phyloP scores from a whole-genome alignment of 2,113 vertebrate species.

The Nicator chloris region DNA sequence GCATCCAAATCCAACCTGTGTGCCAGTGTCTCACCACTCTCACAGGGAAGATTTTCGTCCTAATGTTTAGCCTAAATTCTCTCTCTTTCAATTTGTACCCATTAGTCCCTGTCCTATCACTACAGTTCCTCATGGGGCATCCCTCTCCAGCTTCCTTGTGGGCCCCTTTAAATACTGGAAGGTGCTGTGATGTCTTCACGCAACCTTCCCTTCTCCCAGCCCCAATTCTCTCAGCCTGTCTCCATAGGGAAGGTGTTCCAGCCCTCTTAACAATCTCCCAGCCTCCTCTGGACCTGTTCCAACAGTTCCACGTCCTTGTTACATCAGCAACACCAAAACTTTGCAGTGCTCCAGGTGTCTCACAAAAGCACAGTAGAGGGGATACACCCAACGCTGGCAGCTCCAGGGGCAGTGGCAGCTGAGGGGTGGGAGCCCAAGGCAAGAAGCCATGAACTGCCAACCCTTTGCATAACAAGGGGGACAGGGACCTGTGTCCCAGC shows the following conservation, averaged over 20 bases:
- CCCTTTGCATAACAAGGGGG: background rate
- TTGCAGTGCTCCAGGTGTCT: background rate
- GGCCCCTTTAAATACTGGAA: background rate
- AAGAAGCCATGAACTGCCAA: background rate
- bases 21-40: background rate
- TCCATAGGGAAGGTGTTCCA: background rate
- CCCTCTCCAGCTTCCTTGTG: background rate
- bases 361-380: background rate
- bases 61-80: background rate
- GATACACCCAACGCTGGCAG: background rate
- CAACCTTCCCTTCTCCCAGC: background rate
- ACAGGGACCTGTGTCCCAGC: background rate
- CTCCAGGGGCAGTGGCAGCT: background rate
- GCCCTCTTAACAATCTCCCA: background rate
- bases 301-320: background rate
- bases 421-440: background rate
- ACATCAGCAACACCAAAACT: background rate
- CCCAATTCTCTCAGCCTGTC: background rate
- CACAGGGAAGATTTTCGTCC: background rate
- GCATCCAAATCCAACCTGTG: background rate
- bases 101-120: background rate
- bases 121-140: background rate
- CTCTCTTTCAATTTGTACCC: background rate
- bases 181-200: background rate
- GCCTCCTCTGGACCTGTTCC: background rate